Base-by-base conservation (phyloP, 2,888 invertebrate species). In the Microctonus hyperodae region DNA sequence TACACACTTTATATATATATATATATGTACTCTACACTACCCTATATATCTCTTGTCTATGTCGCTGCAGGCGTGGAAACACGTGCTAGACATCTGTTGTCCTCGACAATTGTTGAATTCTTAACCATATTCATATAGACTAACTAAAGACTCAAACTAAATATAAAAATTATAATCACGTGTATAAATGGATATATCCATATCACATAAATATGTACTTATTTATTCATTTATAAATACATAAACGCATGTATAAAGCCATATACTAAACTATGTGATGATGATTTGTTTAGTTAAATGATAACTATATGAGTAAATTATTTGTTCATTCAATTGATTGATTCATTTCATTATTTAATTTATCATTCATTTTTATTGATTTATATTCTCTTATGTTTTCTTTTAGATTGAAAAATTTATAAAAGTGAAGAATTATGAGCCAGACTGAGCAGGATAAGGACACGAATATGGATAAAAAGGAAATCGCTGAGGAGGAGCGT, bases 401-500 rank as follows among this genome's bases (percentile, higher is more conserved):
- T 68, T 20, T 55, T 66, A 68, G 66, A 51, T 23, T 57, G 22
- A 33, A 33, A 62, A 6, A 16, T 56, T 48, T 13, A n/a, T n/a
- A 22, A 28, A 37, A 20, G 63, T 16, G 20, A 50, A 31, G 25
- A 70, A 62, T 65, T 65, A 79, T 78, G 79, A 77, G 76, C 69
- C 76, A 76, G 64, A 73, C 72, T 53, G 76, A 75, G 50, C 75
- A 74, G 68, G 74, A 74, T 16, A 73, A 74, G 55, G 74, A 78
- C 63, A 76, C 78, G 68, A 83, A 78, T 59, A 79, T 80, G 81
- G 84, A 83, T 73, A 85, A 82, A 76, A 84, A 79, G 68, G 82
- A 81, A 70, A 83, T 82, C 58, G 81, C 81, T 10, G 86, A 86
- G 75, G 75, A 75, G 68, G 88, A 88, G 76, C 86, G 87, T 72